phyloP scores from a whole-genome alignment of 2,888 invertebrate species.

The Hedya salicella region DNA sequence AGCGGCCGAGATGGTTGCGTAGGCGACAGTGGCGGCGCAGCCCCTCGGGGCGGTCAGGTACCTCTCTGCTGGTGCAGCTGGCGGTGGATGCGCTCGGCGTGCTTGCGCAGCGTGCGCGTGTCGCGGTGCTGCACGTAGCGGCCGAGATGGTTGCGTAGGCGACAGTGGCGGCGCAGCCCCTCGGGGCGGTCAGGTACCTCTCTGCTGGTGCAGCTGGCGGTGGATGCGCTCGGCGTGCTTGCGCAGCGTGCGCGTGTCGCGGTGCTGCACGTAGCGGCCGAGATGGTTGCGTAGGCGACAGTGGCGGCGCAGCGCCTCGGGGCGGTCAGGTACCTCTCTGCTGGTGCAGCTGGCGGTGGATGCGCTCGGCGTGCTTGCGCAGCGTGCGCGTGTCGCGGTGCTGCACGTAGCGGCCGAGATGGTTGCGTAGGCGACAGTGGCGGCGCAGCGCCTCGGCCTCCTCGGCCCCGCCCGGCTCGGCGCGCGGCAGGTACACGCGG shows the following conservation, averaged over 20 bases:
- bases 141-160: constrained; percentile 90
- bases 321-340: constrained; percentile 76
- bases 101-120: constrained; percentile 89
- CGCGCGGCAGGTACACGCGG: constrained; percentile 89
- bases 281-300: constrained; percentile 91
- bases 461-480: constrained; percentile 74
- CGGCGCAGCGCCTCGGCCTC: constrained; percentile 86
- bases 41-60: no score
- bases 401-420: constrained; percentile 91
- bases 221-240: constrained; percentile 89
- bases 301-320: constrained; percentile 88
- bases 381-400: constrained; percentile 91
- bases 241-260: constrained; percentile 90
- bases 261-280: constrained; percentile 90
- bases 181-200: no score
- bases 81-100: constrained; percentile 88
- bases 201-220: constrained; percentile 82
- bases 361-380: constrained; percentile 88
- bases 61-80: constrained; percentile 82
- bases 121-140: constrained; percentile 91
- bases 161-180: constrained; percentile 89
- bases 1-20: constrained; percentile 90
- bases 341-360: constrained; percentile 85
- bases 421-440: constrained; percentile 91
- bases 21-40: no score